Conservation (phyloP, 2,113 vertebrate species). For the Nannospalax galili region DNA sequence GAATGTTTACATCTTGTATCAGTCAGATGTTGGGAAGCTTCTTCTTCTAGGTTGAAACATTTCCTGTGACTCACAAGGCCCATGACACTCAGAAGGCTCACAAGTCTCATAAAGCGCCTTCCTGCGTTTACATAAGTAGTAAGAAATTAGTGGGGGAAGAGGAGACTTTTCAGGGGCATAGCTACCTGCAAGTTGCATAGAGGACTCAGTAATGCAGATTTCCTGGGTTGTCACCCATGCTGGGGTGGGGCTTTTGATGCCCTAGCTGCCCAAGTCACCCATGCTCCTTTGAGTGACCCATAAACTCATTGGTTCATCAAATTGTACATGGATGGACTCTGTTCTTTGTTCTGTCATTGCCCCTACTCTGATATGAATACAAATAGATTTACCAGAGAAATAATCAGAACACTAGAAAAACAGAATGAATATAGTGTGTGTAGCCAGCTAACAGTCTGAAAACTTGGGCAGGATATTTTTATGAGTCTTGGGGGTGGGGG, state of each 20-base stretch:
- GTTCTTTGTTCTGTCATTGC: background rate
- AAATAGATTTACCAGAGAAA: background rate
- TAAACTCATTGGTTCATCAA: background rate
- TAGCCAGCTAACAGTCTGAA: background rate
- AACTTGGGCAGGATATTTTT: background rate
- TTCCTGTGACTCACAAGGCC: background rate
- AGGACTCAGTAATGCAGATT: background rate
- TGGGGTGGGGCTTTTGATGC: background rate
- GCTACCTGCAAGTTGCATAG: background rate
- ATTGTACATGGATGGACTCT: background rate
- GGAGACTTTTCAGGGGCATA: background rate
- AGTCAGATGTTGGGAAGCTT: background rate
- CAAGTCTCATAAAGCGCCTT: background rate
- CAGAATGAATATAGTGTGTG: background rate
- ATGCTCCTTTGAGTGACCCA: background rate
- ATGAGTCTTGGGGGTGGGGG: no score
- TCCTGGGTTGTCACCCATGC: background rate
- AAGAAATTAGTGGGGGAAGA: background rate
- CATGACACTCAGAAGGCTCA: no score
- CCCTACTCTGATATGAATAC: background rate
- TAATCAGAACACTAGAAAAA: background rate
- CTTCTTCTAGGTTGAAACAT: background rate
- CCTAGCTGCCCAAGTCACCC: background rate
- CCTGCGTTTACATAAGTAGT: background rate
- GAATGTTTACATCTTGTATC: conserved; percentile 6